phyloP scores from a whole-genome alignment of 2,797 vertebrate species.

The Coranthus polyacanthus region DNA sequence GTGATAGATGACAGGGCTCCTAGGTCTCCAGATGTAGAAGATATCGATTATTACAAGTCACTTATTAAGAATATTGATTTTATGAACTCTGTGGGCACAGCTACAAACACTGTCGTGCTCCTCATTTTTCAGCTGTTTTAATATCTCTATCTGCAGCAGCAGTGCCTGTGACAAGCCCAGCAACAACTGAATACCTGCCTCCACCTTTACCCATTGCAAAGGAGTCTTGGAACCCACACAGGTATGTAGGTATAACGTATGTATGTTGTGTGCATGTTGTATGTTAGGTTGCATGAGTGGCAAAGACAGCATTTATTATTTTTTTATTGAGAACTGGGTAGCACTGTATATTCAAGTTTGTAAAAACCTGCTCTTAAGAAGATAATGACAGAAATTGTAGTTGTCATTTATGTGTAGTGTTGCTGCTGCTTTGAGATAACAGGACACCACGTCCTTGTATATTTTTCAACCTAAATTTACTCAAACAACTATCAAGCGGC shows the following conservation, averaged over 20 bases:
- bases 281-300: too few relatives aligned
- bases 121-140: not conserved
- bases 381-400: too few relatives aligned
- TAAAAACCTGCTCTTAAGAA: conserved; percentile 1
- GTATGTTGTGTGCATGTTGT: too few relatives aligned
- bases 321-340: too few relatives aligned
- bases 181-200: conserved; percentile 11
- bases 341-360: too few relatives aligned
- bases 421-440: too few relatives aligned
- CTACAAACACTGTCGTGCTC: conserved; percentile 10
- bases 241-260: conserved; percentile 44
- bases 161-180: conserved; percentile 30
- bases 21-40: conserved; percentile 4
- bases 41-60: conserved; percentile 49
- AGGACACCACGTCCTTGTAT: too few relatives aligned
- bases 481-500: not conserved
- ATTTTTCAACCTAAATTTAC: not conserved
- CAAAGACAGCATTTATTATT: too few relatives aligned
- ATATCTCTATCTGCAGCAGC: conserved; percentile 40
- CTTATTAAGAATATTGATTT: conserved; percentile 46
- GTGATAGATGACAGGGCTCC: conserved; percentile 37
- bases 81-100: not conserved
- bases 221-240: conserved; percentile 25
- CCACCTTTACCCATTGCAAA: conserved; percentile 36
- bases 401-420: too few relatives aligned